phyloP scores from a whole-genome alignment of 1,140 invertebrate genomes.

The Calephelis nemesis region DNA sequence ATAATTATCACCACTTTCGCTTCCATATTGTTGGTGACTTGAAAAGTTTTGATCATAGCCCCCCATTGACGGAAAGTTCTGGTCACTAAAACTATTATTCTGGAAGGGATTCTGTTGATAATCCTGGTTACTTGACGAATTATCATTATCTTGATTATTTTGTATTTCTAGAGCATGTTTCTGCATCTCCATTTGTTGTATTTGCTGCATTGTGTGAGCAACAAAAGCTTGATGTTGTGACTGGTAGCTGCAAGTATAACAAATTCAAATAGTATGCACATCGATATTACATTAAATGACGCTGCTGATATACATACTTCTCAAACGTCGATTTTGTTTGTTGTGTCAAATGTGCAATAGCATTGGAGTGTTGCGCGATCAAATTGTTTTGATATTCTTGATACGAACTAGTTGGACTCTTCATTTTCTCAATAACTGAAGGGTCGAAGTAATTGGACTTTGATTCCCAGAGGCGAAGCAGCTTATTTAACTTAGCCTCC shows the following conservation, averaged over 20 bases:
- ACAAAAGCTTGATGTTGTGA: constrained; percentile 97
- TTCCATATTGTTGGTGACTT: constrained; percentile 60
- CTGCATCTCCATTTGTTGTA: constrained; percentile 90
- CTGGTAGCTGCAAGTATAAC: constrained; percentile 83
- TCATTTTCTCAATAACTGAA: constrained; percentile 90
- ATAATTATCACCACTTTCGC: constrained; percentile 68
- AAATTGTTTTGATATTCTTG: constrained; percentile 91
- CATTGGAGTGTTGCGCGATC: constrained; percentile 86
- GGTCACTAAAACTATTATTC: constrained; percentile 61
- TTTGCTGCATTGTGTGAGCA: constrained; percentile 92
- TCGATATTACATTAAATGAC: neutral
- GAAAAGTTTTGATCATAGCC: constrained; percentile 58
- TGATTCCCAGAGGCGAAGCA: constrained; percentile 96
- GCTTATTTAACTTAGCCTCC: constrained; percentile 93
- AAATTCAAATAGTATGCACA: constrained; percentile 23
- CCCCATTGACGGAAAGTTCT: constrained; percentile 52
- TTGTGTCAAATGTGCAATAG: constrained; percentile 87
- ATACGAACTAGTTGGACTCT: constrained; percentile 88
- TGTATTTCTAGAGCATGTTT: constrained; percentile 88
- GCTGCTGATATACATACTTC: constrained; percentile 72
- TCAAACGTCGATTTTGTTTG: constrained; percentile 88
- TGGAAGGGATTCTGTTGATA: constrained; percentile 53
- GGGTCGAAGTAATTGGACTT: constrained; percentile 96
- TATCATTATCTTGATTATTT: constrained; percentile 56
- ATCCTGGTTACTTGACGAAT: constrained; percentile 30